Evolutionary conservation across 2,797 vertebrate genomes (phyloP).

Genomic region (Hoplostethus atlanticus): DNA sequence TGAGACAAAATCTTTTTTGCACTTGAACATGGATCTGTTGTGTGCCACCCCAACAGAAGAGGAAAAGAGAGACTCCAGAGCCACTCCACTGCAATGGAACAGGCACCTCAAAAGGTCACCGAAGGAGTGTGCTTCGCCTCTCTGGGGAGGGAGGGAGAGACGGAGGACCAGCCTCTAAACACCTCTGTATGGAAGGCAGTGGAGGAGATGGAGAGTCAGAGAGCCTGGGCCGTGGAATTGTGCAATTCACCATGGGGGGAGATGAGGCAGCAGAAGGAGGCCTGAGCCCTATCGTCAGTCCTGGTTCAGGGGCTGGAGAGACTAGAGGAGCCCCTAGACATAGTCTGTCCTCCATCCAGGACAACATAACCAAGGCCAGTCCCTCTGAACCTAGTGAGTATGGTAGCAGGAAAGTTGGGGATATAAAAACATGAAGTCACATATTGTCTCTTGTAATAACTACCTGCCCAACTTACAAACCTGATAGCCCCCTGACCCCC

Average conservation of each 20-base stretch:
- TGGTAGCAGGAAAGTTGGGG: no score
- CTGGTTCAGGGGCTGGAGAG: constrained; percentile 3
- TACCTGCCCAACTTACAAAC: no score
- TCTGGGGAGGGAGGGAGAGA: constrained; percentile 48
- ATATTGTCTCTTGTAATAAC: no score
- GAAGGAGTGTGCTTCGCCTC: constrained; percentile 74
- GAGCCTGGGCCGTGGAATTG: constrained; percentile 50
- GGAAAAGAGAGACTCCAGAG: constrained; percentile 27
- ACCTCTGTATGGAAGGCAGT: constrained; percentile 13
- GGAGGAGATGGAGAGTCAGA: constrained; percentile 46
- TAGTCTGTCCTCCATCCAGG: constrained; percentile 10
- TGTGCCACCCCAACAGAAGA: constrained; percentile 55
- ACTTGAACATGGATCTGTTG: neutral
- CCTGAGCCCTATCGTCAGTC: constrained; percentile 23
- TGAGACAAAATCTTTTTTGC: neutral
- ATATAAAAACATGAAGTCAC: no score
- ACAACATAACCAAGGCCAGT: constrained; percentile 13
- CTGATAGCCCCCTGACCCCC: no score
- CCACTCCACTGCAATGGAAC: constrained; percentile 53
- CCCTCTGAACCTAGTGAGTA: constrained; percentile 81
- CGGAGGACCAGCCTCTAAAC: neutral
- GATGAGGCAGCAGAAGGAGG: constrained; percentile 32
- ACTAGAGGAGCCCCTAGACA: neutral
- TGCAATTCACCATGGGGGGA: constrained; percentile 66
- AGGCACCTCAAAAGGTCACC: constrained; percentile 49